Conservation (phyloP, 2,113 vertebrate genomes). For the Galemys pyrenaicus region DNA sequence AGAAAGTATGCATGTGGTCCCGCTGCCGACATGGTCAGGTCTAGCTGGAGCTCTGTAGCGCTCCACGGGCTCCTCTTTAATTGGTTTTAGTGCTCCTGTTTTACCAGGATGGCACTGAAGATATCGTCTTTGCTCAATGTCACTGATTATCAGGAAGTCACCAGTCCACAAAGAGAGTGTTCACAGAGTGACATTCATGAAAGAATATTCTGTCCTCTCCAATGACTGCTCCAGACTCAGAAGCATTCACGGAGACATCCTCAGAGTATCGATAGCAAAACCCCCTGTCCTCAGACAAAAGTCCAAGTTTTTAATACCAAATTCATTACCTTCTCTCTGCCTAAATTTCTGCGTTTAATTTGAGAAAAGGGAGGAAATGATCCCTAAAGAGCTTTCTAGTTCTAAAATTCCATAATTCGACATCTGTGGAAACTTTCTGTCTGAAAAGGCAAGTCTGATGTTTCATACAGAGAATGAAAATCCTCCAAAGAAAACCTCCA, state of each 20-base stretch:
- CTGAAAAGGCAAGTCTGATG: neutral
- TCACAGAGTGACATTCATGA: neutral
- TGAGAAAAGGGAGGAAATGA: neutral
- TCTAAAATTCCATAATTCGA: neutral
- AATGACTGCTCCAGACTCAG: neutral
- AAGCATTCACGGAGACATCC: no score
- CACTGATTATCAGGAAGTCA: neutral
- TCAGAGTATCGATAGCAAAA: neutral
- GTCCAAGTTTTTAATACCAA: neutral
- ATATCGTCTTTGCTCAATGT: neutral
- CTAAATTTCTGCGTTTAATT: neutral
- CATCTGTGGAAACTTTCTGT: slow-evolving; percentile 21
- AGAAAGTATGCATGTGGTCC: neutral
- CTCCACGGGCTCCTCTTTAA: neutral
- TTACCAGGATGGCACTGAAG: neutral
- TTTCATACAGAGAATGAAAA: slow-evolving; percentile 2
- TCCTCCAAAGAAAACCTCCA: slow-evolving; percentile 24
- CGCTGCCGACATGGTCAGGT: neutral
- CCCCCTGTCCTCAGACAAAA: neutral
- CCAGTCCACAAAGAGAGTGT: neutral
- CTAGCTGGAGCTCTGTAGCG: neutral
- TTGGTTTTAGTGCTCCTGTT: neutral
- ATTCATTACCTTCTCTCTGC: neutral
- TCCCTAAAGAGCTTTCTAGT: neutral
- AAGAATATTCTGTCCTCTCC: neutral